Evolutionary conservation across 2,797 vertebrate species (phyloP), one percentile per base, ranked within the genome.

Genomic region (Nannoperca obscura): DNA sequence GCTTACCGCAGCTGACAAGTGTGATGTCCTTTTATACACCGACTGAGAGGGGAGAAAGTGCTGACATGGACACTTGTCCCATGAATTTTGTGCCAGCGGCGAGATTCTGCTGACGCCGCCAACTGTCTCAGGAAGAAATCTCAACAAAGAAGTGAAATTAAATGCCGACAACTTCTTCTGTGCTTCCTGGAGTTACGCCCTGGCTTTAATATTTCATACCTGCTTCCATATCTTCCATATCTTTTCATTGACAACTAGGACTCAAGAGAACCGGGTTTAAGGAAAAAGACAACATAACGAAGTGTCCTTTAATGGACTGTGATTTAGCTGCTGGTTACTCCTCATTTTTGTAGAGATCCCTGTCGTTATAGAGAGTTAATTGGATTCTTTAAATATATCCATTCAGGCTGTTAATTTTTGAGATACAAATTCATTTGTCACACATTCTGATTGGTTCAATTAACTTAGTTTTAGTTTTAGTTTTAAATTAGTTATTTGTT

Each of bases 1-100:
- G 82, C 84, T 91, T 77, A 81, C 88, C 70, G 64, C 71, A 68
- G 78, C 91, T 92, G 93, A 94, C 93, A 92, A 91, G 87, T 89
- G 90, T 90, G 90, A 91, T 93, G 94, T 95, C 94, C 92, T 93
- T 90, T 93, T 89, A 90, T 82, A 88, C 90, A 73, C 70, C 47
- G 78, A 78, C 87, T 77, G 88, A 87, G 81, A 79, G 70, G 84
- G 74, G 84, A 93, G 91, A 95, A 95, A 93, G 76, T 93, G 95
- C 94, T 95, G 94, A 96, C 94, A 90, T 86, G 86, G 90, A 91
- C 90, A 82, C 90, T 94, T 93, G 93, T 95, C 93, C 94, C 89
- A 78, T 90, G 92, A 93, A 94, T 93, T 94, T 90, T 9, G 86
- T 91, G 86, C 89, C 88, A 84, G 85, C 58, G 42, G 88, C 53